Evolutionary conservation across 2,113 vertebrate species (phyloP).

Genomic region (Oreochromis niloticus): DNA sequence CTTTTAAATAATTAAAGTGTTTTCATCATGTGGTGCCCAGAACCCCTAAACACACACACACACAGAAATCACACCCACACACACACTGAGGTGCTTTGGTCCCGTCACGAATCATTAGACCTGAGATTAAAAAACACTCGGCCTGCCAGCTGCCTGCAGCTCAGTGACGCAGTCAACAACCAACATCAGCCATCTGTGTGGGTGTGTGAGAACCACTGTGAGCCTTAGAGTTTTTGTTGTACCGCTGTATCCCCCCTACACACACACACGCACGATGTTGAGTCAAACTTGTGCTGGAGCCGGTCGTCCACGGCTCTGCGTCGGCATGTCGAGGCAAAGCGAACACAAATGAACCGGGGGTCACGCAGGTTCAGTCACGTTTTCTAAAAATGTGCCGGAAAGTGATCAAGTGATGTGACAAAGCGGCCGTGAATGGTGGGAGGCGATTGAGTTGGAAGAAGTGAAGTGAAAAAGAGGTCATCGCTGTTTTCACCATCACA

Average conservation of each 20-base stretch:
- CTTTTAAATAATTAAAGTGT: background rate
- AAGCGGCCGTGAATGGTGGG: background rate
- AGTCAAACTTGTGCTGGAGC: background rate
- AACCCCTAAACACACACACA: background rate
- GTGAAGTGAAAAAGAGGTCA: background rate
- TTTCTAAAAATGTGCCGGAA: background rate
- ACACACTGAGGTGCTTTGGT: background rate
- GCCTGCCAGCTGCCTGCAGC: constrained; percentile 10
- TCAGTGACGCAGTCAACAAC: background rate
- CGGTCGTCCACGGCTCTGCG: background rate
- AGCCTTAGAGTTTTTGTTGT: fast-evolving
- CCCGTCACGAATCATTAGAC: background rate
- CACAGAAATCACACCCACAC: background rate
- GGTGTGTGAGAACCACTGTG: background rate
- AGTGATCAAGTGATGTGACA: background rate
- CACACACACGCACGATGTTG: fast-evolving
- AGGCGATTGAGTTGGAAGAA: background rate
- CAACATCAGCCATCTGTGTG: background rate
- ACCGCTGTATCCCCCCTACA: fast-evolving
- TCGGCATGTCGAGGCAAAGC: background rate
- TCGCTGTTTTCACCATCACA: background rate
- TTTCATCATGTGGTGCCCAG: background rate
- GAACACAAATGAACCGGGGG: fast-evolving
- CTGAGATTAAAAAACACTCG: background rate
- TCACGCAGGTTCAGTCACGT: background rate